Percentiles rank a stretch among this genome's conserved stretches.
phyloP scores from a whole-genome alignment of 2,888 invertebrate species.

The Drosophila subquinaria region DNA sequence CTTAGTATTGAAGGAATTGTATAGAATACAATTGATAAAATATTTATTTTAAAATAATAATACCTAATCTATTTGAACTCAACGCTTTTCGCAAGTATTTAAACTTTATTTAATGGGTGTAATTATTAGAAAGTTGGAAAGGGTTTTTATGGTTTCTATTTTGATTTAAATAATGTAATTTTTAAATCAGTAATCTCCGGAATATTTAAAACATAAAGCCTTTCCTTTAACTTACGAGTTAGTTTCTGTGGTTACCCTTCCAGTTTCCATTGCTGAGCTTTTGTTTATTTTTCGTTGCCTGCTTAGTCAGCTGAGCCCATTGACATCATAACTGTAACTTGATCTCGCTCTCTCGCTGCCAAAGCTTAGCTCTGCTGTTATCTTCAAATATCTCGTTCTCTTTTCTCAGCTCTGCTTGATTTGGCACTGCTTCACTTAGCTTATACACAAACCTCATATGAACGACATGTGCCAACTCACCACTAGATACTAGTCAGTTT shows the following conservation, averaged over 20 bases:
- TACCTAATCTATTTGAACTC: too few relatives aligned
- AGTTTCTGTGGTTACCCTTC: neutral
- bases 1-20: too few relatives aligned
- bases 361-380: neutral
- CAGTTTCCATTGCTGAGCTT: conserved; percentile 5
- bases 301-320: conserved; percentile 7
- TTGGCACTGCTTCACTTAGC: conserved; percentile 19
- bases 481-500: conserved; percentile 19
- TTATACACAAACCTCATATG: conserved; percentile 23
- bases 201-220: neutral
- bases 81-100: too few relatives aligned
- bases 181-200: neutral
- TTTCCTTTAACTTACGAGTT: neutral
- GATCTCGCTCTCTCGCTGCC: neutral
- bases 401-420: neutral
- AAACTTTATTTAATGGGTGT: neutral
- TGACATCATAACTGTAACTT: conserved; percentile 7
- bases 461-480: conserved; percentile 27
- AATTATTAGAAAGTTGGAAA: neutral
- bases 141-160: neutral
- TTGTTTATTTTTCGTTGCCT: conserved; percentile 1
- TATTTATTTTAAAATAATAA: too few relatives aligned
- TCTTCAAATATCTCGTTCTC: neutral
- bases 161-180: neutral
- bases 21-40: too few relatives aligned